Conservation (phyloP, 2,113 vertebrate species). For the Rhinoptilus africanus region DNA sequence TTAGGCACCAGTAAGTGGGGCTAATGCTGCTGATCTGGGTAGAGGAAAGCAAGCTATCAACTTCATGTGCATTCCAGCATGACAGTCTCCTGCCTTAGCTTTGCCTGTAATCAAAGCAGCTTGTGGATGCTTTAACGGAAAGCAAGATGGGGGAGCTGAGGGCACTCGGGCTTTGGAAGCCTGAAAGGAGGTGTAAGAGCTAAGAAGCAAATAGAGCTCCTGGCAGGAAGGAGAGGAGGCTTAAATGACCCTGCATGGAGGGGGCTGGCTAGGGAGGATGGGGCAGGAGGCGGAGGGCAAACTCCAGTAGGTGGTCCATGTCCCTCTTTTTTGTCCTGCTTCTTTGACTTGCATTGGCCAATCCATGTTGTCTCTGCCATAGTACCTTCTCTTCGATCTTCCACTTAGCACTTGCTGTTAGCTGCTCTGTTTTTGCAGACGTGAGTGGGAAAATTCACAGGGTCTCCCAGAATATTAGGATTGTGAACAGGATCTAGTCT, state of each 20-base stretch:
- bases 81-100: neutral
- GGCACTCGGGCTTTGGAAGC: neutral
- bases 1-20: too few relatives aligned
- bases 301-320: neutral
- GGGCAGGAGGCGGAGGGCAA: neutral
- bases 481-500: neutral
- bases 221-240: neutral
- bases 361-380: too few relatives aligned
- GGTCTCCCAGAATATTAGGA: neutral
- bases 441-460: neutral
- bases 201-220: neutral
- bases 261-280: neutral
- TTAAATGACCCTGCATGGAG: neutral
- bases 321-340: neutral
- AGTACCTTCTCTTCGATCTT: neutral
- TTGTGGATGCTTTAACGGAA: too few relatives aligned
- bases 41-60: neutral
- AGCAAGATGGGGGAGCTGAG: neutral
- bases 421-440: neutral
- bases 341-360: neutral
- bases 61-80: accelerated
- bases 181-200: neutral
- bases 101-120: neutral
- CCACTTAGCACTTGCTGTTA: neutral
- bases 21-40: neutral